Evolutionary conservation across 37 sponge, comb jelly and placozoan genomes (phyloP).

Genomic region (Agelas oroides): DNA sequence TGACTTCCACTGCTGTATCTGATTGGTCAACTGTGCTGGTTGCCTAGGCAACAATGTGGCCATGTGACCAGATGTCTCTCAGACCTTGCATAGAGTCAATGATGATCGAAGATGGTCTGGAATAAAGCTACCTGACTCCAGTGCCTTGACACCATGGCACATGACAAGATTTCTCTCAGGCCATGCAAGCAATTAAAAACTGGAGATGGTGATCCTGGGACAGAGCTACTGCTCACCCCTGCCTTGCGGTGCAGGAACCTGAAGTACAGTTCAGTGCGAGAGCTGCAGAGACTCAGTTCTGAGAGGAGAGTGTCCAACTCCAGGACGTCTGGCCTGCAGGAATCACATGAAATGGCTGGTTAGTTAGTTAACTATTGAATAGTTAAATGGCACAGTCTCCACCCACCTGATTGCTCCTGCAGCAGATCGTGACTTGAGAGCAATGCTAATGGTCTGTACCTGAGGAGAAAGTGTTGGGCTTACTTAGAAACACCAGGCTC

Average conservation of each 20-base stretch:
- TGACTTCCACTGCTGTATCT: too few relatives aligned
- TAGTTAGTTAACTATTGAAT: neutral
- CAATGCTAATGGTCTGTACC: constrained; percentile 57
- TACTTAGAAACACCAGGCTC: too few relatives aligned
- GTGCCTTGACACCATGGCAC: too few relatives aligned
- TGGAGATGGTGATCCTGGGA: too few relatives aligned
- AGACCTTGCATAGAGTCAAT: too few relatives aligned
- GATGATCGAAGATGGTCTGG: too few relatives aligned
- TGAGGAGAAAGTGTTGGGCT: neutral
- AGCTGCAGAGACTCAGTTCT: constrained; percentile 73
- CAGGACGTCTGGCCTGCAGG: constrained; percentile 67
- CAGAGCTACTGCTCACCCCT: constrained; percentile 40
- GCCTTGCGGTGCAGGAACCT: constrained; percentile 69
- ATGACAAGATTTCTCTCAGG: too few relatives aligned
- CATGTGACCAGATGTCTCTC: too few relatives aligned
- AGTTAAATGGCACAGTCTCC: neutral
- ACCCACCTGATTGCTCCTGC: constrained; percentile 64
- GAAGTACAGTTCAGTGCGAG: constrained; percentile 86
- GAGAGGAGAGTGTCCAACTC: constrained; percentile 81
- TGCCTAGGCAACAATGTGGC: too few relatives aligned
- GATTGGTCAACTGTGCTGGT: too few relatives aligned
- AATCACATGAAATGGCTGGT: neutral
- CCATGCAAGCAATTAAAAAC: too few relatives aligned
- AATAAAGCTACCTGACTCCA: too few relatives aligned
- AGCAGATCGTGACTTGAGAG: constrained; percentile 46